These are phyloP conservation scores for Chionoecetes opilio DNA, from an alignment of 1,140 invertebrate species.

Conservation along the genomic window DNA sequence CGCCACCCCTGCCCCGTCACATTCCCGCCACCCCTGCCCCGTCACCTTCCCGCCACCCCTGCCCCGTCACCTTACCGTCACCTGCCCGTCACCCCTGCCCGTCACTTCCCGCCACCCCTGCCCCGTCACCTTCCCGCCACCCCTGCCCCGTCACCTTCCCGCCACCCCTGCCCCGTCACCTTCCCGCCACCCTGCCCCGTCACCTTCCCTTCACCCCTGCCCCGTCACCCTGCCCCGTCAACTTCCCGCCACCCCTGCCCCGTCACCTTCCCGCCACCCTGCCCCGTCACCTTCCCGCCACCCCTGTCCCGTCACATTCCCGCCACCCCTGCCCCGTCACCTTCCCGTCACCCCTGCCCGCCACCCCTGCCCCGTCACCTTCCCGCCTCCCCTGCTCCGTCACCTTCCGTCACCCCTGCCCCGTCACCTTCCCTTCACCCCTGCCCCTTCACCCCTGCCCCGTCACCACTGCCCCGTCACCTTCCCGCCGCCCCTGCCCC, in stretches of 20 bases:
- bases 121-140: too few relatives aligned
- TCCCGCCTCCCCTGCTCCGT: background rate
- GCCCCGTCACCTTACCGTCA: too few relatives aligned
- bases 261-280: background rate
- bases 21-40: background rate
- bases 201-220: background rate
- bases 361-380: background rate
- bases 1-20: background rate
- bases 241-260: background rate
- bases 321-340: background rate
- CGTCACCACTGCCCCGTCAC: background rate
- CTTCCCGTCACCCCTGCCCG: background rate
- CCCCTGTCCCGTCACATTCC: too few relatives aligned
- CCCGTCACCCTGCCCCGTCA: too few relatives aligned
- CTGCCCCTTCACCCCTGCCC: background rate
- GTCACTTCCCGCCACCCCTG: background rate
- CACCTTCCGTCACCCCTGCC: background rate
- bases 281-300: too few relatives aligned
- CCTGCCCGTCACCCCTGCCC: background rate
- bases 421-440: too few relatives aligned
- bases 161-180: background rate
- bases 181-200: background rate
- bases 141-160: background rate
- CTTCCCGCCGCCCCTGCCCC: background rate
- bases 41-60: background rate